Evolutionary conservation across 2,888 invertebrate species (phyloP), one percentile per base, ranked within the genome.

Genomic region (Monoplex corrugatus): DNA sequence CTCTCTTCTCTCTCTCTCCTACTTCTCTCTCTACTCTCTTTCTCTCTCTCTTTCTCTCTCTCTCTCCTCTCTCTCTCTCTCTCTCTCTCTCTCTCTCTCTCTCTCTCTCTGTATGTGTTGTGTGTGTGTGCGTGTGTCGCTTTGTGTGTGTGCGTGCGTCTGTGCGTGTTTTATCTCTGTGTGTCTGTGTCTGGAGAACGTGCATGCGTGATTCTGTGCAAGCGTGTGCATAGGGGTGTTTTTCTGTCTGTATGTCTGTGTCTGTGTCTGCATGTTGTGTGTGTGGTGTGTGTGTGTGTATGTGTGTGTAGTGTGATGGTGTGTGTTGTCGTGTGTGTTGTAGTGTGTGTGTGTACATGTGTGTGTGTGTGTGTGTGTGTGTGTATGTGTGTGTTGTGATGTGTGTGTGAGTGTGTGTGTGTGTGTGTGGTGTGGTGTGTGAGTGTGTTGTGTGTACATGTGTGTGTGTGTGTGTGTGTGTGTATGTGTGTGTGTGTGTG

Each of bases 401-500:
- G 63, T 63, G 63, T 63, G 63, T 68, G 68, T 68, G n/a, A n/a
- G 68, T 68, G 68, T 28, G 68, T 68, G 68, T 68, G 68, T 68
- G 19, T 50, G 19, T 10, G 50, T 50, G 10, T 50, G 50, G 13
- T 50, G 13, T 50, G 16, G 63, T 68, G 63, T 68, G 23, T n/a
- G 63, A 19, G 23, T 28, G 23, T n/a, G 63, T n/a, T 5, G 63
- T 28, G 23, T 5, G 63, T 13, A n/a, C 8, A 28, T 16, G 63
- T 68, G 63, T 68, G 63, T 68, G 63, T 68, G 63, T 28, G 63
- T 68, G 63, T 28, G 63, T 68, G 63, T 28, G 63, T 68, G 63
- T 68, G 63, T 68, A n/a, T 68, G 63, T 68, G 63, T 68, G 63
- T 68, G 63, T 23, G 68, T 23, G 68, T 23, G 28, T 23, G 68